Percentiles rank a stretch among this genome's conserved stretches.
Evolutionary conservation across 2,113 vertebrate species (phyloP).

Genomic region (Noctilio leporinus): DNA sequence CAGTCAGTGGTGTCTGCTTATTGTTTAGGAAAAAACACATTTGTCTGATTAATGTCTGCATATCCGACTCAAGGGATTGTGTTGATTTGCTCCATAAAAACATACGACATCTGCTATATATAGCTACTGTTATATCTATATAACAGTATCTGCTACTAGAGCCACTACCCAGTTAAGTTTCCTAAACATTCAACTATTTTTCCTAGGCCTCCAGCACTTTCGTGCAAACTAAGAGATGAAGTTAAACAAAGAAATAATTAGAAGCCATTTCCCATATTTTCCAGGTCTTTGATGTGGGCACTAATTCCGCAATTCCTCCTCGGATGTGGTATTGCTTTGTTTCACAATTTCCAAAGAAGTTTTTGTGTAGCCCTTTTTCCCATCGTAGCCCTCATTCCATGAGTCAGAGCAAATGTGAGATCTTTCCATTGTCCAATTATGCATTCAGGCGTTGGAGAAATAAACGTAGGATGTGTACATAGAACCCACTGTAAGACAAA

Average conservation of each 20-base stretch:
- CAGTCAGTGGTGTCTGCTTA: background rate
- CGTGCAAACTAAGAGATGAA: background rate
- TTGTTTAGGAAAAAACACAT: background rate
- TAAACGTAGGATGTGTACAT: background rate
- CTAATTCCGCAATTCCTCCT: background rate
- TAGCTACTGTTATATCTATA: too few species aligned
- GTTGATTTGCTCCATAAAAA: background rate
- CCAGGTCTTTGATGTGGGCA: background rate
- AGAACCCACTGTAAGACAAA: background rate
- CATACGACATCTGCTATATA: background rate
- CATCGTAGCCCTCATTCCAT: background rate
- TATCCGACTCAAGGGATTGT: background rate
- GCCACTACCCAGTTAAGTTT: background rate
- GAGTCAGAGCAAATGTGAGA: background rate
- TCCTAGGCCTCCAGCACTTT: background rate
- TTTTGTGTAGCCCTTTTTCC: background rate
- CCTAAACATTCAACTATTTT: background rate
- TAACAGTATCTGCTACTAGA: background rate
- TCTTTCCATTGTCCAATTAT: background rate
- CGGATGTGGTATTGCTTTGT: background rate
- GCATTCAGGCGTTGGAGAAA: background rate
- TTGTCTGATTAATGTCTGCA: background rate
- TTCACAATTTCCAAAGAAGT: background rate
- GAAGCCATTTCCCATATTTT: background rate
- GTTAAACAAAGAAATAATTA: background rate